Evolutionary conservation across 2,888 invertebrate genomes (phyloP).

Genomic region (Epistrophella euchroma): DNA sequence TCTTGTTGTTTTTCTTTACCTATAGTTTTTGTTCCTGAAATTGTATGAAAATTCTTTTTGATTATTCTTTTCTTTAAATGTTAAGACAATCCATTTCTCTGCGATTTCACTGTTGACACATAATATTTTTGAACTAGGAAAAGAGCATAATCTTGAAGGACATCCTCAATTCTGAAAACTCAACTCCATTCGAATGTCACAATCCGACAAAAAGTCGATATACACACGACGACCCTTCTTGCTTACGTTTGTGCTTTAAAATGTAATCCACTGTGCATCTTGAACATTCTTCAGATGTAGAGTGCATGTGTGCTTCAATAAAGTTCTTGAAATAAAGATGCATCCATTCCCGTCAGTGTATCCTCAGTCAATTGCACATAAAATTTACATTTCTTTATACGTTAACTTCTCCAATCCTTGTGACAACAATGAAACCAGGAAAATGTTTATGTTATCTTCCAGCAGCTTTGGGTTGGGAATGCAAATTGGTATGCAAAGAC

Average conservation of each 20-base stretch:
- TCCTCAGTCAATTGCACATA: slow-evolving; percentile 39
- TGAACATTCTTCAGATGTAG: not conserved
- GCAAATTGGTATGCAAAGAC: slow-evolving; percentile 26
- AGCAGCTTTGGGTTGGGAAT: not conserved
- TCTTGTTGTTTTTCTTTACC: too few species aligned
- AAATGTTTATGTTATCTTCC: slow-evolving; percentile 34
- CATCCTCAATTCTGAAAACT: slow-evolving; percentile 3
- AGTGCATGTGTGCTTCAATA: slow-evolving; percentile 19
- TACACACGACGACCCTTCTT: not conserved
- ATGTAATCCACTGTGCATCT: slow-evolving; percentile 10
- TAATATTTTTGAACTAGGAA: not conserved
- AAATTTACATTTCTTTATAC: slow-evolving; percentile 23
- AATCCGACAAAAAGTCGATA: slow-evolving; percentile 23
- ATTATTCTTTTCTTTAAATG: not conserved
- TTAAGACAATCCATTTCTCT: not conserved
- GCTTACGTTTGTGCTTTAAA: slow-evolving; percentile 1
- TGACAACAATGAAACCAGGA: slow-evolving; percentile 25
- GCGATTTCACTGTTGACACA: slow-evolving; percentile 11
- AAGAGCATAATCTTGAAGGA: slow-evolving; percentile 18
- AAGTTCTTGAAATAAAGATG: slow-evolving; percentile 28
- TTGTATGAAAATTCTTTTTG: not conserved
- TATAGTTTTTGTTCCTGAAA: not conserved
- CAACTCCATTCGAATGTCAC: slow-evolving; percentile 8
- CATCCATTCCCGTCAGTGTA: not conserved
- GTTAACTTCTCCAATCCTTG: slow-evolving; percentile 5